Conservation (phyloP, 30 jellyfish, hydroid and myxozoan species). For the Chrysaora quinquecirrha region DNA sequence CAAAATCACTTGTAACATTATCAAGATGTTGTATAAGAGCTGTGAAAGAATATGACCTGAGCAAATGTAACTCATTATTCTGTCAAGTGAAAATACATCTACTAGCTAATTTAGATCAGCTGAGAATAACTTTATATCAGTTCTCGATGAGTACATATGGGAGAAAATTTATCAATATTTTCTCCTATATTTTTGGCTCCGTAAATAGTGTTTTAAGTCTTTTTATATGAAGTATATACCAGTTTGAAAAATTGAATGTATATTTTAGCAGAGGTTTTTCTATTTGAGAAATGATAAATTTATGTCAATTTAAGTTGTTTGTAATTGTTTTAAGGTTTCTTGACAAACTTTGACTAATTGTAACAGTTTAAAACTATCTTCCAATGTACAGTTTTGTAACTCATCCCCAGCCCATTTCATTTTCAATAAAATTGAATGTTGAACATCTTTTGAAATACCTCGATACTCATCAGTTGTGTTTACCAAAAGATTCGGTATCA, state of each 20-base stretch:
- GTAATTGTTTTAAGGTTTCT: conserved; percentile 16
- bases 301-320: background rate
- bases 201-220: background rate
- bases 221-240: background rate
- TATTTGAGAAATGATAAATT: background rate
- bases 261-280: background rate
- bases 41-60: conserved; percentile 58
- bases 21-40: conserved; percentile 90
- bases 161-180: background rate
- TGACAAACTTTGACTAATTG: conserved; percentile 44
- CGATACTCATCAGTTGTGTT: conserved; percentile 50
- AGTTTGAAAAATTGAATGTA: conserved; percentile 1
- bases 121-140: conserved; percentile 58
- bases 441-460: conserved; percentile 46
- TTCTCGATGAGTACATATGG: conserved; percentile 22
- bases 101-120: conserved; percentile 48
- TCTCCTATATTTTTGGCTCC: conserved; percentile 11
- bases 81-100: conserved; percentile 22
- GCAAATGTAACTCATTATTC: conserved; percentile 30
- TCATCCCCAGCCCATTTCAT: conserved; percentile 57
- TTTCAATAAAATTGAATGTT: conserved; percentile 45
- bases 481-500: background rate
- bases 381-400: conserved; percentile 24
- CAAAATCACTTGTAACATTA: conserved; percentile 78
- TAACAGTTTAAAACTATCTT: conserved; percentile 36